These are phyloP conservation scores for Epinotia demarniana DNA, from an alignment of 2,888 invertebrate species.

Conservation along the genomic window DNA sequence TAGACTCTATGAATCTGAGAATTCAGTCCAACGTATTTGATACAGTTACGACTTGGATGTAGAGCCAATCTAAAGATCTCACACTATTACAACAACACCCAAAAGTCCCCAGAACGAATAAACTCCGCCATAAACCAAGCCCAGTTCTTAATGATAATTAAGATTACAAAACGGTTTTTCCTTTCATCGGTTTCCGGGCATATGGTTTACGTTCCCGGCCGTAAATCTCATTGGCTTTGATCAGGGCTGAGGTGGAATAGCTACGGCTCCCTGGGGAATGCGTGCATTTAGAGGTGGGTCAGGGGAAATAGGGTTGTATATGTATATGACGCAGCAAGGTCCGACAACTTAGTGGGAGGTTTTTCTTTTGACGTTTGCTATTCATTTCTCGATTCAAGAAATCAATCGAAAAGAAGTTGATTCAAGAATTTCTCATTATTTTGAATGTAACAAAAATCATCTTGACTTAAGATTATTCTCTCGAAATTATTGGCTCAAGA, in stretches of 20 bases:
- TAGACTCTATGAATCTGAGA: neutral
- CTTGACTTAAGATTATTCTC: too few relatives aligned
- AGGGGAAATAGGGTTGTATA: conserved; percentile 47
- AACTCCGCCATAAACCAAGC: conserved; percentile 31
- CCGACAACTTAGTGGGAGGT: neutral
- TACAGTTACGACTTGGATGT: neutral
- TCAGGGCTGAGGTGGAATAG: conserved; percentile 49
- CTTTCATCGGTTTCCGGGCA: conserved; percentile 68
- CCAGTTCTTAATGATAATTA: conserved; percentile 44
- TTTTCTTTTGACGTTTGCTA: neutral
- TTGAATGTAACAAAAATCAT: too few relatives aligned
- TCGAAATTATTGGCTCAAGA: too few relatives aligned
- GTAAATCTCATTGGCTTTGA: conserved; percentile 68
- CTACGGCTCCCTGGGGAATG: conserved; percentile 48
- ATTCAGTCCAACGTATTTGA: neutral
- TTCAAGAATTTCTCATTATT: too few relatives aligned
- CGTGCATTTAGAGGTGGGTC: conserved; percentile 40
- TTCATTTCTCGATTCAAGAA: too few relatives aligned
- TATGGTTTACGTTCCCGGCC: conserved; percentile 67
- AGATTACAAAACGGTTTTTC: conserved; percentile 52
- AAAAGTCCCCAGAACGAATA: conserved; percentile 29
- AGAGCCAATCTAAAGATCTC: neutral
- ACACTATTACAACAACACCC: neutral
- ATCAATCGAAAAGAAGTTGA: too few relatives aligned
- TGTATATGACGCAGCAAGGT: conserved; percentile 56